Percentiles rank a stretch among this genome's conserved stretches.
Conservation (phyloP, 2,888 invertebrate species). For the Oegoconia quadripuncta region DNA sequence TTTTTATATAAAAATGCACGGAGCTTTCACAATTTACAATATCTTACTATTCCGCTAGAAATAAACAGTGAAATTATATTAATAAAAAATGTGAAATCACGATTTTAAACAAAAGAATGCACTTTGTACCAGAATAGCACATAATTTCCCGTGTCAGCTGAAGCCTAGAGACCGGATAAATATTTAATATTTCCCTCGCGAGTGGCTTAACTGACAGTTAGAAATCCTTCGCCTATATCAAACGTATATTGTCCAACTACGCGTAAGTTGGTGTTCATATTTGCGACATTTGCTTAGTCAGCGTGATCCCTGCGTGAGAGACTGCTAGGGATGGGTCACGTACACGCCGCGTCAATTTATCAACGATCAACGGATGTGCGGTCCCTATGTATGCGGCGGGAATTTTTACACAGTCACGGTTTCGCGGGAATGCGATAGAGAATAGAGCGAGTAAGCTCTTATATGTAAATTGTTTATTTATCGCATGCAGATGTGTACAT, state of each 20-base stretch:
- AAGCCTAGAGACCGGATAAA: constrained; percentile 4
- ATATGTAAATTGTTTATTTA: too few relatives aligned
- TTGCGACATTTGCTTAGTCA: constrained; percentile 12
- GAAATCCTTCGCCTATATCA: not conserved
- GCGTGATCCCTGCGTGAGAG: constrained; percentile 8
- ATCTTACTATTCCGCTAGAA: not conserved
- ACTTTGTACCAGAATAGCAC: not conserved
- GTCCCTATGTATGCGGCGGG: constrained; percentile 33
- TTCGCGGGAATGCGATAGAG: not conserved
- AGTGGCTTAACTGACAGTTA: not conserved
- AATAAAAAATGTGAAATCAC: not conserved
- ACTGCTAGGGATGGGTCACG: constrained; percentile 42
- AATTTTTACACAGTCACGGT: constrained; percentile 31
- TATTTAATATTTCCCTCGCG: constrained; percentile 1
- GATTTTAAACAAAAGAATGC: not conserved
- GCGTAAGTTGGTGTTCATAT: constrained; percentile 12
- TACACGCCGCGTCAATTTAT: constrained; percentile 55
- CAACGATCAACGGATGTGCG: constrained; percentile 45
- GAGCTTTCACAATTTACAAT: not conserved
- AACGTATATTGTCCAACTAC: not conserved
- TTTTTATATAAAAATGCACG: not conserved
- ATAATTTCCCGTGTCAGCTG: constrained; percentile 4
- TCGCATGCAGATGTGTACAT: too few relatives aligned
- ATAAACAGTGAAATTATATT: not conserved
- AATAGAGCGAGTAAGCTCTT: too few relatives aligned